Percentiles rank a stretch among this genome's conserved stretches.
Conservation (phyloP, 2,888 invertebrate species). For the Netelia fuscicornis region DNA sequence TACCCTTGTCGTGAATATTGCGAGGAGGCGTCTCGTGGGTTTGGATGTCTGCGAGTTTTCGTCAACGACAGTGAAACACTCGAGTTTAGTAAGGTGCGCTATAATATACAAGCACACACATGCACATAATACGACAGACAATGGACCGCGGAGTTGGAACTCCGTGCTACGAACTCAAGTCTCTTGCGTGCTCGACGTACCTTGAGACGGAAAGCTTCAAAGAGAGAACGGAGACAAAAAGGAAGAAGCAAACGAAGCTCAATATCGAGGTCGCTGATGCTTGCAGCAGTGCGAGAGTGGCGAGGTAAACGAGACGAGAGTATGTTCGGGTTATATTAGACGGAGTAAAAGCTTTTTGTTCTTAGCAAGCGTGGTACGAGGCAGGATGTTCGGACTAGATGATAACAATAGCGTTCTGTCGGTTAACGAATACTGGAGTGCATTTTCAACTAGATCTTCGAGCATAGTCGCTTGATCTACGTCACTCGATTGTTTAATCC, state of each 20-base stretch:
- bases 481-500: background rate
- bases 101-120: background rate
- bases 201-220: constrained; percentile 23
- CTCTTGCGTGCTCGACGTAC: constrained; percentile 11
- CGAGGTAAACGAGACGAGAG: constrained; percentile 2
- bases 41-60: background rate
- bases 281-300: constrained; percentile 10
- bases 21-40: background rate
- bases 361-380: background rate
- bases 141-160: constrained; percentile 12
- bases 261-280: constrained; percentile 42
- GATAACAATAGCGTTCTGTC: background rate
- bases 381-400: background rate
- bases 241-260: constrained; percentile 33
- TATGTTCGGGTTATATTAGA: constrained; percentile 21
- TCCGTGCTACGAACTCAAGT: constrained; percentile 14
- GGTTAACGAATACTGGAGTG: background rate
- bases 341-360: constrained; percentile 10
- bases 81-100: background rate
- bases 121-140: constrained; percentile 8
- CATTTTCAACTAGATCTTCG: background rate
- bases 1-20: background rate
- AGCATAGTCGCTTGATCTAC: background rate
- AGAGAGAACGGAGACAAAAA: constrained; percentile 7
- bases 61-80: constrained; percentile 9